Base-by-base conservation (phyloP, 2,888 invertebrate species). In the Catocala fraxini region DNA sequence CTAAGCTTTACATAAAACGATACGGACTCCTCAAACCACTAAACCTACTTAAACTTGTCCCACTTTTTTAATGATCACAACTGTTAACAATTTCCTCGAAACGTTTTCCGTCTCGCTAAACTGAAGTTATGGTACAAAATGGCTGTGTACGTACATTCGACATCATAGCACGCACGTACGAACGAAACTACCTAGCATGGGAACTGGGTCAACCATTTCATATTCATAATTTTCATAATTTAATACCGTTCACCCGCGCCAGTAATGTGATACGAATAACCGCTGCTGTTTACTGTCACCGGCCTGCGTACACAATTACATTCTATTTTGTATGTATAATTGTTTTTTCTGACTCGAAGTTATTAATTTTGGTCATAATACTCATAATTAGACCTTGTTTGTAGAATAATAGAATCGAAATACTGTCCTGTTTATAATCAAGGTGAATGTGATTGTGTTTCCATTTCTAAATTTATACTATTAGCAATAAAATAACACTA, bases 151-250 rank as follows among this genome's bases (percentile, higher is more conserved):
- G 10, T 5, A 13, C 35, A 34, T 15, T 11, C 13, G 35, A n/a
- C 55, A 39, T 39, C 35, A 39, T 4, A n/a, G 42, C 51, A 57
- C 45, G 58, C 58, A 39, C 35, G 12, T 12, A 41, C 61, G 63
- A 49, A 45, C 54, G 15, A 41, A 59, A 48, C 34, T 59, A 34
- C 55, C 61, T 51, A n/a, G n/a, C 51, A 54, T 25, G 53, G 52
- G 45, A 70, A 73, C 56, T 64, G 56, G 63, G 71, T 70, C 71
- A 66, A 15, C 25, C 15, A 66, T 70, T 63, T 63, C 25, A 15
- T 66, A 73, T 71, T 70, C 62, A 66, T 70, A 65, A 59, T 73
- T 65, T 56, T 49, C 42, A 43, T 56, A 67, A 67, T 70, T 61
- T 64, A 60, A 15, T 47, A 48, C 9, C n/a, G 4, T 55, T 51